Evolutionary conservation across 2,113 vertebrate species (phyloP).

Genomic region (Hemichromis elongatus): DNA sequence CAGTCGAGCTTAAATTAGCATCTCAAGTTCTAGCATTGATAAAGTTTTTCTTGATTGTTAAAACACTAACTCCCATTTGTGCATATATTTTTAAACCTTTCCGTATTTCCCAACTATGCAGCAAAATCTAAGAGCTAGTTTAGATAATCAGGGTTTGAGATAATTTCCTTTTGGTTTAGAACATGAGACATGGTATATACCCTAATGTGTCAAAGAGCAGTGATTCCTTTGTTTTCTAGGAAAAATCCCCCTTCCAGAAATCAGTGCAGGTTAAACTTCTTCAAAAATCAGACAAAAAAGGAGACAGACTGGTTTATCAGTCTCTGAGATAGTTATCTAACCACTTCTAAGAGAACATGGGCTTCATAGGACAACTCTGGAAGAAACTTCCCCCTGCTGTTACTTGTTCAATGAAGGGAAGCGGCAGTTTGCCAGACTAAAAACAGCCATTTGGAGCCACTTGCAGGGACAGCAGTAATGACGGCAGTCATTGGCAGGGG

Average conservation of each 20-base stretch:
- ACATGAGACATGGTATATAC: neutral
- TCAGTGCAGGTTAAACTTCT: neutral
- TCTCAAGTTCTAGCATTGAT: too few relatives aligned
- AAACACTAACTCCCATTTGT: neutral
- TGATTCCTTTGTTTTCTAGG: neutral
- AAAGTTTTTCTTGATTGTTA: neutral
- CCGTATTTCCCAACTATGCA: neutral
- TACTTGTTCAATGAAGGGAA: neutral
- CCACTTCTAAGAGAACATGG: neutral
- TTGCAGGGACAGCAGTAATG: conserved; percentile 45
- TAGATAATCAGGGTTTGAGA: neutral
- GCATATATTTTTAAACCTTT: neutral
- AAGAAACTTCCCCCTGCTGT: neutral
- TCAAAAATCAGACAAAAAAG: neutral
- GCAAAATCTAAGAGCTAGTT: neutral
- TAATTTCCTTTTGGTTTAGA: neutral
- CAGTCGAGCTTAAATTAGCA: too few relatives aligned
- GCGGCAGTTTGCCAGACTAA: conserved; percentile 21
- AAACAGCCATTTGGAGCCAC: conserved; percentile 47
- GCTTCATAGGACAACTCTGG: neutral
- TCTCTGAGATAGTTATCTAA: neutral
- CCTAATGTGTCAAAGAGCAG: neutral
- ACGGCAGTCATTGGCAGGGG: conserved; percentile 38
- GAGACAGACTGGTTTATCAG: neutral
- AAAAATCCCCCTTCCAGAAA: neutral